Percentiles rank a stretch among this genome's conserved stretches.
These are phyloP conservation scores for Diphyllodes magnificus DNA, from an alignment of 2,113 vertebrate species.

Conservation along the genomic window DNA sequence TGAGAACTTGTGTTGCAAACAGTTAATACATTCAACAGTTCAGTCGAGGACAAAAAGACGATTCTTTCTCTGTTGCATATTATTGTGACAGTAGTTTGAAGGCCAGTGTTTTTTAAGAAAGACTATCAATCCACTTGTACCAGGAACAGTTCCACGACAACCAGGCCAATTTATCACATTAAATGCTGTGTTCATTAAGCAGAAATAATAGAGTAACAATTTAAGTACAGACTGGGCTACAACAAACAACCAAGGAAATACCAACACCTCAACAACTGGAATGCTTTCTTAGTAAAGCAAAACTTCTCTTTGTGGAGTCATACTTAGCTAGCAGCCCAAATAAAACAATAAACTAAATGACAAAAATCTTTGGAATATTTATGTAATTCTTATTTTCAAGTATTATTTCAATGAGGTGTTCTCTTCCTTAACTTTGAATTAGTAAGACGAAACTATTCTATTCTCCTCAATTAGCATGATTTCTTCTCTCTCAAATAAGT, in stretches of 20 bases:
- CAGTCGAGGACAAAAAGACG: not conserved
- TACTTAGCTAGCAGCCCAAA: not conserved
- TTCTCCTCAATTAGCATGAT: not conserved
- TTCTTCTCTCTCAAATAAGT: not conserved
- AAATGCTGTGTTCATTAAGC: not conserved
- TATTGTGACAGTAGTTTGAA: not conserved
- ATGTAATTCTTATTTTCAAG: not conserved
- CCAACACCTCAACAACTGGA: not conserved
- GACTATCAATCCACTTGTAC: not conserved
- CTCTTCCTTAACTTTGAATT: not conserved
- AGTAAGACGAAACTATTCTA: not conserved
- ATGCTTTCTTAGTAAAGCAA: not conserved
- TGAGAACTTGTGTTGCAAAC: not conserved
- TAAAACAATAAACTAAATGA: not conserved
- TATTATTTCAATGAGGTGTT: not conserved
- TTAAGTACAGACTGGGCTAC: not conserved
- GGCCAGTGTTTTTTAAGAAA: not conserved
- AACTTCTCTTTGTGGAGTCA: not conserved
- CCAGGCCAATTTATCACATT: not conserved
- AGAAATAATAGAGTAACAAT: not conserved
- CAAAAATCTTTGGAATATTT: not conserved
- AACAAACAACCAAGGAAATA: not conserved
- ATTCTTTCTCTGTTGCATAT: not conserved
- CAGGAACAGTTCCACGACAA: constrained; percentile 15
- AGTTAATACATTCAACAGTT: not conserved